Base-by-base conservation (phyloP, 1,140 invertebrate species). In the Philaenus spumarius region DNA sequence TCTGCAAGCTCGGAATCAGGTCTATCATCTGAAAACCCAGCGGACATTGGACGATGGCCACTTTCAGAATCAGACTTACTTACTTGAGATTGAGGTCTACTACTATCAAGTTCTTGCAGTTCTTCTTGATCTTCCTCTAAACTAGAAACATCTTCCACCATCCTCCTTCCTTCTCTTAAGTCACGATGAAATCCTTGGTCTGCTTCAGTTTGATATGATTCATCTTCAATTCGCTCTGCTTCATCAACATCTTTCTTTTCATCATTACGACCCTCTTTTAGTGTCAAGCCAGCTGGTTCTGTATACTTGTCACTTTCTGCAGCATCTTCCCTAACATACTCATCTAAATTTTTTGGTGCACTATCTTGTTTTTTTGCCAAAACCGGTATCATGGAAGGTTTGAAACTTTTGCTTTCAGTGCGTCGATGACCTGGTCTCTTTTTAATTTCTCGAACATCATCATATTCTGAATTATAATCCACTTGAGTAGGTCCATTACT, bases 401-500 rank as follows among this genome's bases (percentile, higher is more conserved):
- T 66, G 47, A 72, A 72, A 47, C 70, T 69, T 37, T 74, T 78
- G 62, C 79, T 82, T 60, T 80, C 80, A 43, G 73, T 76, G 39
- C 78, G 71, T 58, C 77, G 75, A 59, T 82, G 80, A 3, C 79
- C 77, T 40, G 58, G 45, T 11, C 74, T 69, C 64, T 70, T 76
- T 55, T 72, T 74, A 17, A 59, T 35, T 55, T 67, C 67, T 62
- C 79, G 71, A 59, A 70, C 63, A 67, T 66, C 71, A 65, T 75
- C 76, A 66, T 71, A 73, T 65, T 77, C 74, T 51, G 75, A 70
- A 60, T 72, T 71, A 62, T 76, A 78, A 43, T 80, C 79, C 14
- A 76, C 73, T 69, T 82, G 80, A 19, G 79, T 78, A 30, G 79
- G 79, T 6, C 78, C 79, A 68, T 82, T 80, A 54, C 68, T 70